A percentile compares a stretch with the other conserved stretches of the same genome.
Evolutionary conservation across 2,888 invertebrate genomes (phyloP).

Genomic region (Monopis laevigella): DNA sequence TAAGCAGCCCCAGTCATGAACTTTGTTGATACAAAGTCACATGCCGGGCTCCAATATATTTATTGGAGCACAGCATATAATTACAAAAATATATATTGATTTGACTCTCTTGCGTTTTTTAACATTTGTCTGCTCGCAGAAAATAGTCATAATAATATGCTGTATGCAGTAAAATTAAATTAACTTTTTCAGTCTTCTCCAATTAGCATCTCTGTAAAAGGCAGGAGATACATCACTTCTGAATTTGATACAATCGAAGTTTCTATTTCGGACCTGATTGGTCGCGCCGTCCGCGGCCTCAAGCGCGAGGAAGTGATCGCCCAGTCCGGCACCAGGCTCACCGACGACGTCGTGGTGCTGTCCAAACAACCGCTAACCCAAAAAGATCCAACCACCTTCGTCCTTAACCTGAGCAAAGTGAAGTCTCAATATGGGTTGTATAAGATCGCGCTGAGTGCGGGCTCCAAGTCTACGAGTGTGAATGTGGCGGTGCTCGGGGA

Average conservation of each 20-base stretch:
- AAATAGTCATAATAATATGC: too few species aligned
- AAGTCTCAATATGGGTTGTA: slow-evolving; percentile 89
- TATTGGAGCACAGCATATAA: too few species aligned
- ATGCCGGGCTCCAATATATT: too few species aligned
- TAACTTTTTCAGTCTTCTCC: slow-evolving; percentile 73
- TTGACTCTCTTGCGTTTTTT: too few species aligned
- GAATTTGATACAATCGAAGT: slow-evolving; percentile 79
- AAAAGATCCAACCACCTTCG: slow-evolving; percentile 74
- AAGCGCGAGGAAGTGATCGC: slow-evolving; percentile 74
- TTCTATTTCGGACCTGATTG: slow-evolving; percentile 78
- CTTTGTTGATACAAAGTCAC: too few species aligned
- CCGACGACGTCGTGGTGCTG: slow-evolving; percentile 79
- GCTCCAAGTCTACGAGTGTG: slow-evolving; percentile 67
- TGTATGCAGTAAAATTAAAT: too few species aligned
- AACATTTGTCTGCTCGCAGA: too few species aligned
- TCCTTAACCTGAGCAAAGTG: slow-evolving; percentile 78
- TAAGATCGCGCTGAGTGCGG: slow-evolving; percentile 79
- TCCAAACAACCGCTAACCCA: slow-evolving; percentile 70
- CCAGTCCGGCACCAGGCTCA: slow-evolving; percentile 77
- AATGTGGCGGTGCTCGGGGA: slow-evolving; percentile 79
- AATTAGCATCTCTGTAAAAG: slow-evolving; percentile 82
- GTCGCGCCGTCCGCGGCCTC: slow-evolving; percentile 72
- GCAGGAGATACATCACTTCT: slow-evolving; percentile 79
- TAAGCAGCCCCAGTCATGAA: too few species aligned
- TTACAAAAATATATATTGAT: too few species aligned